These are phyloP conservation scores for Amorpha juglandis DNA, from an alignment of 2,888 invertebrate genomes.

Conservation along the genomic window DNA sequence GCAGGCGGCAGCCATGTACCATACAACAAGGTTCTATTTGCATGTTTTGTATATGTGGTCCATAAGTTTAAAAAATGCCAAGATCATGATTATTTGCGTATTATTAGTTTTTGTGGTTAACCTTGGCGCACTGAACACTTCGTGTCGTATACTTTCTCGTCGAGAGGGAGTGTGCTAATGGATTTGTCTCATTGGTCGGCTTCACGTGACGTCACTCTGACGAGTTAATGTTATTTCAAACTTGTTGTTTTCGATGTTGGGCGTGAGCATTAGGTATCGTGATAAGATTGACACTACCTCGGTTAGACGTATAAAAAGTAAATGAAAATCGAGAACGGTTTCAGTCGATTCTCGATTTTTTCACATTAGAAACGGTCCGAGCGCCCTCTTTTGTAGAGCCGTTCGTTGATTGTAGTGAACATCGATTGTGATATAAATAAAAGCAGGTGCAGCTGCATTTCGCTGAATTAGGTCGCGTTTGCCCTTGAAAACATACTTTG, in stretches of 20 bases:
- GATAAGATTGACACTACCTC: slow-evolving; percentile 60
- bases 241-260: slow-evolving; percentile 55
- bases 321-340: slow-evolving; percentile 44
- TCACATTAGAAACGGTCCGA: slow-evolving; percentile 36
- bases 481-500: slow-evolving; percentile 29
- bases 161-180: slow-evolving; percentile 71
- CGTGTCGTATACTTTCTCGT: slow-evolving; percentile 57
- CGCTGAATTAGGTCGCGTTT: slow-evolving; percentile 32
- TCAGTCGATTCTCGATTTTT: slow-evolving; percentile 46
- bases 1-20: no score
- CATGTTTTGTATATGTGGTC: not conserved
- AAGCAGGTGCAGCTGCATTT: slow-evolving; percentile 41
- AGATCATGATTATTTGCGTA: slow-evolving; percentile 43
- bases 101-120: slow-evolving; percentile 60
- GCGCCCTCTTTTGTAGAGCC: slow-evolving; percentile 42
- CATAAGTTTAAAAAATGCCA: slow-evolving; percentile 40
- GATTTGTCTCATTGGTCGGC: slow-evolving; percentile 59
- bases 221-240: slow-evolving; percentile 64
- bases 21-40: no score
- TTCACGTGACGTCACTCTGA: slow-evolving; percentile 61
- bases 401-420: slow-evolving; percentile 33
- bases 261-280: slow-evolving; percentile 59
- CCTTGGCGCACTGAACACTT: slow-evolving; percentile 50
- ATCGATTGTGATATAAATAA: slow-evolving; percentile 49
- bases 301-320: slow-evolving; percentile 60